These are phyloP conservation scores for Tragelaphus buxtoni DNA, from an alignment of 2,113 vertebrate genomes.

Conservation along the genomic window DNA sequence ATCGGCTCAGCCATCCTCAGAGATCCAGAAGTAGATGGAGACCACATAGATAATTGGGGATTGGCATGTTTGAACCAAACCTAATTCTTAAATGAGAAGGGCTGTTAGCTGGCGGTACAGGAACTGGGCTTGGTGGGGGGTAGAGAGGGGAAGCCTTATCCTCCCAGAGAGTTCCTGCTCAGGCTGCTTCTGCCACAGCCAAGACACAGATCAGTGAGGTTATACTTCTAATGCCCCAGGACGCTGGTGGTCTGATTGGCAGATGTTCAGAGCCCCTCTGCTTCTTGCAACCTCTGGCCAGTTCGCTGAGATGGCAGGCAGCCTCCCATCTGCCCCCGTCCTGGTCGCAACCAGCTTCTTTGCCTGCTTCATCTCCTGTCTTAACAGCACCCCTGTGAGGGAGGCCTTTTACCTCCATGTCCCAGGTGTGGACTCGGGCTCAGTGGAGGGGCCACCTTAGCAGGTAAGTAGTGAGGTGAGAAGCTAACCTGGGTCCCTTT, in stretches of 20 bases:
- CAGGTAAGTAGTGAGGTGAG: neutral
- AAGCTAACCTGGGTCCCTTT: neutral
- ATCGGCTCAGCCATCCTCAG: neutral
- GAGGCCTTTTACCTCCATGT: neutral
- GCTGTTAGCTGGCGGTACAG: neutral
- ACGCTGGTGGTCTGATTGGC: neutral
- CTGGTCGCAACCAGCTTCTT: neutral
- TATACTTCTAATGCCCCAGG: neutral
- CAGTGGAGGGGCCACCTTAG: neutral
- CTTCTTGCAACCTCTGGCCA: constrained; percentile 23
- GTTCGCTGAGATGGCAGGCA: constrained; percentile 21
- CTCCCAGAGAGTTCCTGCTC: rapidly evolving
- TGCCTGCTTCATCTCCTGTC: neutral
- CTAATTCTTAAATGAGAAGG: constrained; percentile 68
- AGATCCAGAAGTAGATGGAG: constrained; percentile 47
- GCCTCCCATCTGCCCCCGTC: neutral
- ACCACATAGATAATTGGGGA: constrained; percentile 47
- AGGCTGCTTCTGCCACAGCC: neutral
- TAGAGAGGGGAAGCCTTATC: neutral
- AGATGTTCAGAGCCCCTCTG: neutral
- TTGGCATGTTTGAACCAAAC: constrained; percentile 57
- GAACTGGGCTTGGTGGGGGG: neutral
- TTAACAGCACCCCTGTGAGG: neutral
- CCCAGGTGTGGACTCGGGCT: neutral
- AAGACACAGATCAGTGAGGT: neutral